phyloP scores from a whole-genome alignment of 2,797 vertebrate species.

The Oreochromis mossambicus region DNA sequence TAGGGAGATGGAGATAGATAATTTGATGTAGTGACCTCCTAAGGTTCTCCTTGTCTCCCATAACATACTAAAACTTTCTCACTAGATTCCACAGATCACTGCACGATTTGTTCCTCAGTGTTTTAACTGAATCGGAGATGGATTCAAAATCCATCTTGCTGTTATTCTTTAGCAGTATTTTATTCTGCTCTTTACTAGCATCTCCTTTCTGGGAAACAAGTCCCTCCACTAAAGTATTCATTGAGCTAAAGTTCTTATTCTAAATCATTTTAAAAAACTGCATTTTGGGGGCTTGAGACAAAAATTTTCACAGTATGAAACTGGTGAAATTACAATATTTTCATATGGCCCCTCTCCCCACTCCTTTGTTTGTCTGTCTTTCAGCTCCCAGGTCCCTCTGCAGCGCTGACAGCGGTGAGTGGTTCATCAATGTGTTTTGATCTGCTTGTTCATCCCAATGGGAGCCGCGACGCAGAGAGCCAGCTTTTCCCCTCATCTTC shows the following conservation, averaged over 20 bases:
- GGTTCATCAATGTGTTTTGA: conserved; percentile 27
- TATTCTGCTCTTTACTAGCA: background rate
- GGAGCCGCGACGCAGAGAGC: background rate
- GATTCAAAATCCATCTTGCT: background rate
- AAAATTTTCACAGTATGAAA: background rate
- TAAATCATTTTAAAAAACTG: background rate
- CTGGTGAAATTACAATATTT: background rate
- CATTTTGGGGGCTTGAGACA: background rate
- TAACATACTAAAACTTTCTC: background rate
- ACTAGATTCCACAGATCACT: background rate
- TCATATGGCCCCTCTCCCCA: background rate
- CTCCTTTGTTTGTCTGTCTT: conserved; percentile 19
- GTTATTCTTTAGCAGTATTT: background rate
- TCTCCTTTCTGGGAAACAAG: background rate
- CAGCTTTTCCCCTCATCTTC: conserved; percentile 6
- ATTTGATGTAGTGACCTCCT: background rate
- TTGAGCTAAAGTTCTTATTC: background rate
- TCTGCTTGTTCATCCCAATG: conserved; percentile 32
- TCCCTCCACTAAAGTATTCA: background rate
- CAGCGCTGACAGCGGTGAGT: conserved; percentile 89
- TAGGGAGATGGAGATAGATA: background rate
- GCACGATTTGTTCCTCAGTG: background rate
- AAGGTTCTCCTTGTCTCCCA: background rate
- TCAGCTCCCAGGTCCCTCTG: conserved; percentile 85
- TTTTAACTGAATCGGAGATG: background rate